phyloP scores from a whole-genome alignment of 2,888 invertebrate species.

The Nemapogon koenigi region DNA sequence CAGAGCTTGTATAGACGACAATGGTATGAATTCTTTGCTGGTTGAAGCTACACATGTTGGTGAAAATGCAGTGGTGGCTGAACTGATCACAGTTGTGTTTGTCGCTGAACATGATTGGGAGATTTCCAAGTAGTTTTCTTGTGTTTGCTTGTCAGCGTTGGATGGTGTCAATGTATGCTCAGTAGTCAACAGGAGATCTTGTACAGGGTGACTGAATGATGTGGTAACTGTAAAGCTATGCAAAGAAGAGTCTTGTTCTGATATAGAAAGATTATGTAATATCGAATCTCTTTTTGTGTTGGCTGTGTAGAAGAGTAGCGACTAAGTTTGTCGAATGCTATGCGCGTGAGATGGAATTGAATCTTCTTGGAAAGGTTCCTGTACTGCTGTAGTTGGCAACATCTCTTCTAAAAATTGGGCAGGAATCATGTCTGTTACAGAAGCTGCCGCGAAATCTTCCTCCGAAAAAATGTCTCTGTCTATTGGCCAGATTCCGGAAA shows the following conservation, averaged over 20 bases:
- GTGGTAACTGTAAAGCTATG: constrained; percentile 8
- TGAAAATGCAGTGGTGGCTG: constrained; percentile 10
- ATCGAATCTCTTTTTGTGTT: constrained; percentile 7
- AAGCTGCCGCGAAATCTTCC: constrained; percentile 14
- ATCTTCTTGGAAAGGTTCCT: constrained; percentile 7
- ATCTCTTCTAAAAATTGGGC: constrained; percentile 6
- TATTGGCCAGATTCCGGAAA: constrained; percentile 16
- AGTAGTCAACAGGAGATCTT: constrained; percentile 5
- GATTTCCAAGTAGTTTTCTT: constrained; percentile 7
- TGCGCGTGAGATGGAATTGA: constrained; percentile 1
- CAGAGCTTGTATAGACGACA: constrained; percentile 14
- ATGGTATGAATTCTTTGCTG: constrained; percentile 12
- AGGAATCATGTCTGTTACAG: constrained; percentile 13
- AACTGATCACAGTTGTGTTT: constrained; percentile 6
- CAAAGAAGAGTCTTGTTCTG: constrained; percentile 5
- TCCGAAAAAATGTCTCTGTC: constrained; percentile 14
- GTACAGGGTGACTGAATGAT: constrained; percentile 6
- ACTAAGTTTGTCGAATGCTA: constrained; percentile 9
- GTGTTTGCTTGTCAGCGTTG: constrained; percentile 8
- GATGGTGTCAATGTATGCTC: constrained; percentile 8
- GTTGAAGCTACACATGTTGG: constrained; percentile 12
- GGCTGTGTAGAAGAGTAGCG: constrained; percentile 4
- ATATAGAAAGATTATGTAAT: constrained; percentile 7
- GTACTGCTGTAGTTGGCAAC: constrained; percentile 6
- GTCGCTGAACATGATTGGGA: constrained; percentile 8